These are phyloP conservation scores for Lymantria dispar DNA, from an alignment of 2,888 invertebrate species.

Conservation along the genomic window DNA sequence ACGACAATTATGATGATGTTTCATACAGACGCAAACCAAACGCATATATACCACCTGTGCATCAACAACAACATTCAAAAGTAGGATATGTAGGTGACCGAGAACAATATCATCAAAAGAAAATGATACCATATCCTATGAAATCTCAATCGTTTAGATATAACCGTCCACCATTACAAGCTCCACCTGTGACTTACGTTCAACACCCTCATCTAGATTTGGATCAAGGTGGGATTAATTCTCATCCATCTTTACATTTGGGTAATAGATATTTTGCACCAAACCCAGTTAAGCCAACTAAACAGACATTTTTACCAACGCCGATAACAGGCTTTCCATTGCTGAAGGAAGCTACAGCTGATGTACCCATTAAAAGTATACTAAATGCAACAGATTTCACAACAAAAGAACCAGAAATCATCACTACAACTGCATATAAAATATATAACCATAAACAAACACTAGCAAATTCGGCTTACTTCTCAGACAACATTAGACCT, in stretches of 20 bases:
- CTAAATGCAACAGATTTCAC: constrained; percentile 44
- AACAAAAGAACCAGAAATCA: constrained; percentile 46
- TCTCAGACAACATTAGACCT: constrained; percentile 63
- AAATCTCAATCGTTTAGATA: constrained; percentile 53
- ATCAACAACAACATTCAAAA: constrained; percentile 52
- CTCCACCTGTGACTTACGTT: constrained; percentile 41
- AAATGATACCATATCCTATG: constrained; percentile 49
- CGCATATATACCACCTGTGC: constrained; percentile 35
- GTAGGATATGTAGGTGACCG: constrained; percentile 45
- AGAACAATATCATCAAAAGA: constrained; percentile 53
- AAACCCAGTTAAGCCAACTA: constrained; percentile 54
- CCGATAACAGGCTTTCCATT: constrained; percentile 35
- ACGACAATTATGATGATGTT: constrained; percentile 49
- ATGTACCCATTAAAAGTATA: constrained; percentile 37
- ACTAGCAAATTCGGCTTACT: constrained; percentile 55
- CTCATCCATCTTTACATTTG: constrained; percentile 34
- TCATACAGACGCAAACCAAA: constrained; percentile 44
- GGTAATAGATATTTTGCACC: constrained; percentile 50
- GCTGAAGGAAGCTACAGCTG: constrained; percentile 43
- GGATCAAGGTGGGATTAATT: constrained; percentile 28
- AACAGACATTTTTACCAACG: constrained; percentile 62
- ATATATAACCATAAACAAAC: constrained; percentile 46
- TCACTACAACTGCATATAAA: constrained; percentile 40
- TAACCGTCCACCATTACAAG: constrained; percentile 46
- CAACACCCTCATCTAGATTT: constrained; percentile 51